These are phyloP conservation scores for Heliconius himera DNA, from an alignment of 1,140 invertebrate species.

Conservation along the genomic window DNA sequence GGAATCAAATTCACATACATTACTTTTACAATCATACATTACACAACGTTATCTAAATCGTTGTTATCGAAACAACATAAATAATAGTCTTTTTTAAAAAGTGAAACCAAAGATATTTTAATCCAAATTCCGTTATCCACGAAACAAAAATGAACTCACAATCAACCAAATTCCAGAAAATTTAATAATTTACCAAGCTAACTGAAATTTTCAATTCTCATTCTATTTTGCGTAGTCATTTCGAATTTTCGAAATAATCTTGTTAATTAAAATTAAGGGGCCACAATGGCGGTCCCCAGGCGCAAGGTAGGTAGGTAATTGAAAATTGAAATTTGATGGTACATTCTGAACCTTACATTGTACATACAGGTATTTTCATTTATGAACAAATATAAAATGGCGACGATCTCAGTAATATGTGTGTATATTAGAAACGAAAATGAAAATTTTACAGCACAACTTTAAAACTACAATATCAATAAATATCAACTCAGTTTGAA, in stretches of 20 bases:
- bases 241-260: slow-evolving; percentile 7
- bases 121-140: background rate
- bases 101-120: too few relatives aligned
- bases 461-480: too few relatives aligned
- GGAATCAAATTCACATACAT: too few relatives aligned
- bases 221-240: background rate
- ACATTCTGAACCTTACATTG: background rate
- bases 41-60: too few relatives aligned
- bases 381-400: background rate
- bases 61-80: too few relatives aligned
- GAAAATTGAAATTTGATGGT: background rate
- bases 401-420: too few relatives aligned
- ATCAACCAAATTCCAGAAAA: background rate
- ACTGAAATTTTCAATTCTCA: background rate
- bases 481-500: too few relatives aligned
- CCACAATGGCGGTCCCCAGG: slow-evolving; percentile 1
- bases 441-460: too few relatives aligned
- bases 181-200: background rate
- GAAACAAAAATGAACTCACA: background rate
- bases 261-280: slow-evolving; percentile 14
- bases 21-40: too few relatives aligned
- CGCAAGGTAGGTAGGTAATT: background rate
- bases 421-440: too few relatives aligned
- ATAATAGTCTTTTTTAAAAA: too few relatives aligned
- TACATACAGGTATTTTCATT: background rate